These are phyloP conservation scores for Trichechus manatus DNA, from an alignment of 2,113 vertebrate genomes.

Conservation along the genomic window DNA sequence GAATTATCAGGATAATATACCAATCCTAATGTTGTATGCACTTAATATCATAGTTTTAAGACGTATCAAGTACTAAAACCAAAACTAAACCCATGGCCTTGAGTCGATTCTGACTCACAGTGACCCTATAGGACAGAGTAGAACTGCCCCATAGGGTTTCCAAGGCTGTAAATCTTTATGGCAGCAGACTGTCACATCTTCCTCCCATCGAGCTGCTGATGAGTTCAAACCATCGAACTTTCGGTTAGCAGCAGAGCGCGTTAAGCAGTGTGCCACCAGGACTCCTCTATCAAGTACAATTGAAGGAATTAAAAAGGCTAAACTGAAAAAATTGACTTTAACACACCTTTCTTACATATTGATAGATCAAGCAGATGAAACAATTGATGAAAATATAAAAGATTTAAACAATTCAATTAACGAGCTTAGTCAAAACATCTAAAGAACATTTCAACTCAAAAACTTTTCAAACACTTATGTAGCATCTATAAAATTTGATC, in stretches of 20 bases:
- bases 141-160: too few species aligned
- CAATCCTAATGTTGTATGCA: not conserved
- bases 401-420: slow-evolving; percentile 54
- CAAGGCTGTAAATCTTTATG: too few species aligned
- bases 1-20: not conserved
- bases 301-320: slow-evolving; percentile 44
- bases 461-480: not conserved
- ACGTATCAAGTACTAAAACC: not conserved
- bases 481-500: not conserved
- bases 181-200: too few species aligned
- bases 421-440: not conserved
- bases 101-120: too few species aligned
- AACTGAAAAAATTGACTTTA: slow-evolving; percentile 29
- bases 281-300: not conserved
- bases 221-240: too few species aligned
- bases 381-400: slow-evolving; percentile 16
- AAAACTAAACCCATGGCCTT: too few species aligned
- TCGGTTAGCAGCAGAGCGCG: too few species aligned
- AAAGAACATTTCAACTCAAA: not conserved
- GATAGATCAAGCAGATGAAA: slow-evolving; percentile 49
- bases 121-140: too few species aligned
- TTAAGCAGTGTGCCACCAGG: too few species aligned
- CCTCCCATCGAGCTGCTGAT: too few species aligned
- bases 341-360: slow-evolving; percentile 12
- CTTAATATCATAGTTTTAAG: slow-evolving; percentile 23